Percentiles rank a stretch among this genome's conserved stretches.
Conservation (phyloP, 2,113 vertebrate species). For the Eublepharis macularius region DNA sequence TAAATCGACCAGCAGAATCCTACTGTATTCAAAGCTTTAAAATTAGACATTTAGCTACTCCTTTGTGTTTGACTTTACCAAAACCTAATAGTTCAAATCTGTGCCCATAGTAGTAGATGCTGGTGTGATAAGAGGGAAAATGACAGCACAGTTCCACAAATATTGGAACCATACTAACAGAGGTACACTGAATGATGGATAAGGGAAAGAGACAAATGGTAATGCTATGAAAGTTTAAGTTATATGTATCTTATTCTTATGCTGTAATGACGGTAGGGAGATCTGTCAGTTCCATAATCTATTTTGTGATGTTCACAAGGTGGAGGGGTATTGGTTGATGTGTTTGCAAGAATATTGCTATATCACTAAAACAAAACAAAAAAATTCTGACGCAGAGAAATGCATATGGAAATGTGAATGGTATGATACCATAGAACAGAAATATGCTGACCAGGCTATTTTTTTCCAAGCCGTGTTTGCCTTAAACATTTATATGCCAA, state of each 20-base stretch:
- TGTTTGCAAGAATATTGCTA: neutral
- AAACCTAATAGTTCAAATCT: neutral
- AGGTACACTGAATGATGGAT: constrained; percentile 1
- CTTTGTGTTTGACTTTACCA: neutral
- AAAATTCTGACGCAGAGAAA: neutral
- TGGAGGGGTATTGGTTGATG: neutral
- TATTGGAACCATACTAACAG: neutral
- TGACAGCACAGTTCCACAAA: neutral
- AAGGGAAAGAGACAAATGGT: constrained; percentile 25
- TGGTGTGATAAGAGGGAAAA: neutral
- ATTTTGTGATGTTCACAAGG: neutral
- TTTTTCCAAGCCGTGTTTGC: constrained; percentile 15
- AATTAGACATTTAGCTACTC: constrained; percentile 1
- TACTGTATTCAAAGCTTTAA: too few relatives aligned
- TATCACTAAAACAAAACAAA: neutral
- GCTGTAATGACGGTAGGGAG: neutral
- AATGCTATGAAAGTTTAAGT: constrained; percentile 25
- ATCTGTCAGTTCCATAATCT: neutral
- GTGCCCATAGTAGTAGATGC: neutral
- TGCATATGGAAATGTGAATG: neutral
- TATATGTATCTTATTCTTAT: neutral
- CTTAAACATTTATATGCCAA: neutral
- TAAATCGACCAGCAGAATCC: neutral
- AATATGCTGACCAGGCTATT: neutral
- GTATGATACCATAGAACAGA: neutral